These are phyloP conservation scores for Hyalella azteca DNA, from an alignment of 2,888 invertebrate genomes.

Conservation along the genomic window DNA sequence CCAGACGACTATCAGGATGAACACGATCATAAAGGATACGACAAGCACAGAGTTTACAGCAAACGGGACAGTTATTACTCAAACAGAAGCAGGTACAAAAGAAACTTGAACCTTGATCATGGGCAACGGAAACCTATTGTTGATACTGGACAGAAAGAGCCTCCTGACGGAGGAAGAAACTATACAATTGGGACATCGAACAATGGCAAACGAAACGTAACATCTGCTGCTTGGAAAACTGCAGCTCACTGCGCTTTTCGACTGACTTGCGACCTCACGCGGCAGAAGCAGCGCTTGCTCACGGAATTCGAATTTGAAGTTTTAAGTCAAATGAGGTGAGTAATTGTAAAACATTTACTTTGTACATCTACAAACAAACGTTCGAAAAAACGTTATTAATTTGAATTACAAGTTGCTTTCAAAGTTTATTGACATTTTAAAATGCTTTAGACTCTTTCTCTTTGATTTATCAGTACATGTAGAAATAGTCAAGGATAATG, in stretches of 20 bases:
- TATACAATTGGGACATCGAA: background rate
- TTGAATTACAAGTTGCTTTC: too few species aligned
- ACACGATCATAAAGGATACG: background rate
- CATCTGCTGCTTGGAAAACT: background rate
- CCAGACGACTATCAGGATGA: background rate
- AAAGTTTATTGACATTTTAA: too few species aligned
- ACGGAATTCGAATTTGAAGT: background rate
- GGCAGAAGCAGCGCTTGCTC: background rate
- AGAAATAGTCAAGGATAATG: too few species aligned
- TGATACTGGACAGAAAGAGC: constrained; percentile 14
- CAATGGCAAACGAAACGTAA: background rate
- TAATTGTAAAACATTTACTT: too few species aligned
- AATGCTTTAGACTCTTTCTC: too few species aligned
- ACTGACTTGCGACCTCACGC: background rate
- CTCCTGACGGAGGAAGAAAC: background rate
- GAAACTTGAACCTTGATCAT: background rate
- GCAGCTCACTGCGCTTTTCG: constrained; percentile 7
- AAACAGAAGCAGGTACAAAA: background rate
- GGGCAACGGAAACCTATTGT: background rate
- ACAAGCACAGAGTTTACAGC: background rate
- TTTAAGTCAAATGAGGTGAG: background rate
- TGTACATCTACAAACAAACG: too few species aligned
- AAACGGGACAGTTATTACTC: background rate
- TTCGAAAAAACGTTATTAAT: too few species aligned
- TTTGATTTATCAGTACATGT: too few species aligned